Base-by-base conservation (phyloP, 2,797 vertebrate species). In the Arnoldichthys spilopterus region DNA sequence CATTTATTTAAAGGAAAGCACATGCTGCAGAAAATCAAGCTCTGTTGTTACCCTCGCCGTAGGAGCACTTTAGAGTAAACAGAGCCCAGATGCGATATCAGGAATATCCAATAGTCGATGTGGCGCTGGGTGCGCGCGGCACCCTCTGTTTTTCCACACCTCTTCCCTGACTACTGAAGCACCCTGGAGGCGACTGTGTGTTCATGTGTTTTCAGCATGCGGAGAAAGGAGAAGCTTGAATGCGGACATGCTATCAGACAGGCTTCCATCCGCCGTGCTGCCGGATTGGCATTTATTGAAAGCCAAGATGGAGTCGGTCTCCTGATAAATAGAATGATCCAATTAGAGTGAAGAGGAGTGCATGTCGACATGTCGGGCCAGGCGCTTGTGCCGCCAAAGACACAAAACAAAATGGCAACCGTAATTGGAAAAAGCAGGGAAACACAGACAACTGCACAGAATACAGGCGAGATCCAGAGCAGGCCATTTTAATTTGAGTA, bases 241-340 rank as follows among this genome's bases (percentile, higher is more conserved):
- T 30, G 32, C 85, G 87, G 88, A 86, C 86, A 88, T 87, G 79
- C 79, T 83, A 89, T 91, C 89, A 85, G 85, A 81, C 78, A 89
- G 79, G 86, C 86, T 88, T 86, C 88, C 85, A 87, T 87, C 87
- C 76, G 70, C 80, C 37, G 47, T 82, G 71, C 9, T 40, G 78
- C 79, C 77, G 78, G 82, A 87, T 84, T 86, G 90, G 85, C 88
- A 85, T 89, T 91, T 85, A 90, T 90, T 85, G 85, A 87, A 86
- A 91, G 85, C 83, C 62, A 77, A 77, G 87, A 89, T 85, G 77
- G 86, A 77, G 71, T 72, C 72, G 75, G 86, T 87, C 85, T 86
- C 85, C 86, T 80, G 85, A 86, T 88, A 90, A 91, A 91, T 90
- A 90, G 78, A 84, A 84, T 85, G 85, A 88, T 88, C 90, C 91